Evolutionary conservation across 2,113 vertebrate species (phyloP).

Genomic region (Ursus arctos): DNA sequence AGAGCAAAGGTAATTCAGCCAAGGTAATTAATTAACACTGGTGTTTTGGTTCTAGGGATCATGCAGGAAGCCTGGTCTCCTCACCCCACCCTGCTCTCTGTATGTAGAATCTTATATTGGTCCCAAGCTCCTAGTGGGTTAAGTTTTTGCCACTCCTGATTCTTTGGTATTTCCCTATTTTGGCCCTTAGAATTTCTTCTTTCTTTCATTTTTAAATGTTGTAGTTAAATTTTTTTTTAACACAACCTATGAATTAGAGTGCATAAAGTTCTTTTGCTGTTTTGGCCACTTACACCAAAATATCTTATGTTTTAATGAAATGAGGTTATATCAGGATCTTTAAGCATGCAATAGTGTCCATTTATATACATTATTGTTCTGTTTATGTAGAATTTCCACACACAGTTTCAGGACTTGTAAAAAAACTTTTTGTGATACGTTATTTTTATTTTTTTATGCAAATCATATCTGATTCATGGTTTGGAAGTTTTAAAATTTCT

Average conservation of each 20-base stretch:
- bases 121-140: rapidly evolving
- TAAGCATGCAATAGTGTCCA: background rate
- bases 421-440: background rate
- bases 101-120: background rate
- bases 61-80: background rate
- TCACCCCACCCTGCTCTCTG: background rate
- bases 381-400: background rate
- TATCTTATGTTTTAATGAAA: background rate
- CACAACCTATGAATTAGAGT: background rate
- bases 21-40: background rate
- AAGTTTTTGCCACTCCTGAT: background rate
- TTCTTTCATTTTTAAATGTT: background rate
- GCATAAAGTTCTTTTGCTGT: background rate
- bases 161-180: background rate
- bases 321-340: background rate
- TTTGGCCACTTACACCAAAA: background rate
- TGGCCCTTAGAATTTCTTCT: background rate
- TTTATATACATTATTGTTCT: background rate
- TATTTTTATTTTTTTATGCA: background rate
- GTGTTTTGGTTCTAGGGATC: background rate
- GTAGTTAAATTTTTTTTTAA: background rate
- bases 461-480: background rate
- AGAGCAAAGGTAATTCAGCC: background rate
- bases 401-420: background rate
- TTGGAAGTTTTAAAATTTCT: background rate